These are phyloP conservation scores for Sesamia nonagrioides DNA, from an alignment of 1,140 invertebrate species.

Conservation along the genomic window DNA sequence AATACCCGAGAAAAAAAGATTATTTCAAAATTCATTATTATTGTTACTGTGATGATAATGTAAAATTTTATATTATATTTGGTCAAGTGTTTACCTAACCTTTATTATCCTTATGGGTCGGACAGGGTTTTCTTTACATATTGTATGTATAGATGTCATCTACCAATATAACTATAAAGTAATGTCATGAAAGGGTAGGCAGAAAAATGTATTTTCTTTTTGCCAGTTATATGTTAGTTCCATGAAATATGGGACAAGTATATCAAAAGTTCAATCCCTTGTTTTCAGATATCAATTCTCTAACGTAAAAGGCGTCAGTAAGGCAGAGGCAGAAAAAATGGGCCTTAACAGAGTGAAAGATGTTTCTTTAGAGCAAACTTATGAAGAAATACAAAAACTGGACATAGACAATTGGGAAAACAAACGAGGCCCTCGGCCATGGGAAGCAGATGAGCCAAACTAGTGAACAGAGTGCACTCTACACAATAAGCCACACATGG, in stretches of 20 bases:
- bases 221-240: too few species aligned
- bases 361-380: constrained; percentile 91
- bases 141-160: too few species aligned
- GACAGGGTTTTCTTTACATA: too few species aligned
- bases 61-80: too few species aligned
- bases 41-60: too few species aligned
- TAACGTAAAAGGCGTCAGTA: constrained; percentile 88
- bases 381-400: constrained; percentile 91
- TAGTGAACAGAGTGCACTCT: constrained; percentile 24
- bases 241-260: background rate
- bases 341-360: constrained; percentile 90
- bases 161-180: too few species aligned
- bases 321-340: constrained; percentile 89
- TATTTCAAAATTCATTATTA: too few species aligned
- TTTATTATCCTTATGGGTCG: too few species aligned
- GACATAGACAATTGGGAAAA: constrained; percentile 95
- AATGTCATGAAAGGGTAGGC: too few species aligned
- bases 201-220: too few species aligned
- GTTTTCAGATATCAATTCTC: constrained; percentile 90
- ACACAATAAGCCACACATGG: background rate
- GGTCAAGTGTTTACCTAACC: too few species aligned
- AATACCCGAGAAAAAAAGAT: too few species aligned
- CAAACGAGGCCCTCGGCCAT: constrained; percentile 92
- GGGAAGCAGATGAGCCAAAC: constrained; percentile 87
- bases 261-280: background rate